Evolutionary conservation across 2,113 vertebrate species (phyloP).

Genomic region (Peromyscus maniculatus): DNA sequence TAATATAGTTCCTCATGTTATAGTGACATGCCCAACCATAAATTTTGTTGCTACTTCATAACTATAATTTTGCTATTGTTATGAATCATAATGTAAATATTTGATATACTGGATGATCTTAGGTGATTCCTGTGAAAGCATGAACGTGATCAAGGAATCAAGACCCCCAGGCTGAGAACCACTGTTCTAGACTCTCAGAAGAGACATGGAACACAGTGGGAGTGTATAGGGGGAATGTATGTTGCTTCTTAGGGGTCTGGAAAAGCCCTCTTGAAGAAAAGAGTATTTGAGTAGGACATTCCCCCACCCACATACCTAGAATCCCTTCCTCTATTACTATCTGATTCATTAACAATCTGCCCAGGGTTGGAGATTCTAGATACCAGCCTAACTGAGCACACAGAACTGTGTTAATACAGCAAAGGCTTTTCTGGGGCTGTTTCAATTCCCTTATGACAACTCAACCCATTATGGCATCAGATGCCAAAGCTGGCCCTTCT

Average conservation of each 20-base stretch:
- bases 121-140: neutral
- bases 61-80: neutral
- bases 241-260: neutral
- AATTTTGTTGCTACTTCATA: neutral
- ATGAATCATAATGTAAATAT: neutral
- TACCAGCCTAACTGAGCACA: neutral
- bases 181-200: neutral
- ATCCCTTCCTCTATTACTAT: neutral
- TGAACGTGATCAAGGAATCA: neutral
- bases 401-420: neutral
- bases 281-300: neutral
- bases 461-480: fast-evolving
- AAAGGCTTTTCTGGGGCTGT: neutral
- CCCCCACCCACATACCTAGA: neutral
- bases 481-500: neutral
- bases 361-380: neutral
- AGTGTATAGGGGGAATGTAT: fast-evolving
- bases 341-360: neutral
- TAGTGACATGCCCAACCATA: neutral
- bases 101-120: neutral
- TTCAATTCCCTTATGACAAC: neutral
- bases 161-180: neutral
- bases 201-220: neutral
- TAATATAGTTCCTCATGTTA: neutral
- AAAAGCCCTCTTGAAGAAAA: neutral